Evolutionary conservation across 2,888 invertebrate species (phyloP).

Genomic region (Pandemis corylana): DNA sequence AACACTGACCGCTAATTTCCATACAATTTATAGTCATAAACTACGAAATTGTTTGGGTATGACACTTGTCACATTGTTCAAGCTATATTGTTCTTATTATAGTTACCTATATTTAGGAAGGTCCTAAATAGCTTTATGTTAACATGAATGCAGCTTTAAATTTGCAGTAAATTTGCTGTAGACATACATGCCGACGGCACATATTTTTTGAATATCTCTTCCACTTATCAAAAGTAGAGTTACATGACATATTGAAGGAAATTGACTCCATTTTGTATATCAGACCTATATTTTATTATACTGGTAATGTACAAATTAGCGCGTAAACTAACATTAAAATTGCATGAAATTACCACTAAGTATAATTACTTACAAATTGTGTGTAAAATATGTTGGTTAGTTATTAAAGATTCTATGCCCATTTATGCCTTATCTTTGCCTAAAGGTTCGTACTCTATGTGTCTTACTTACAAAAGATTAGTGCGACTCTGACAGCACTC

Average conservation of each 20-base stretch:
- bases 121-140: background rate
- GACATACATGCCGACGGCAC: no score
- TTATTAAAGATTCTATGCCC: conserved; percentile 27
- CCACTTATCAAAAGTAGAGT: background rate
- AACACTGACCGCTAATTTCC: no score
- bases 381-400: conserved; percentile 15
- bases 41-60: background rate
- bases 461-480: background rate
- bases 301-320: conserved; percentile 35
- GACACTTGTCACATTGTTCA: background rate
- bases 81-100: background rate
- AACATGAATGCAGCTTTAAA: background rate
- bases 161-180: background rate
- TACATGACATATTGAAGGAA: background rate
- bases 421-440: conserved; percentile 6
- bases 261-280: background rate
- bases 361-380: background rate
- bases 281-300: background rate
- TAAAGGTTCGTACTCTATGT: background rate
- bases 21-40: no score
- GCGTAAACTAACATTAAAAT: conserved; percentile 18
- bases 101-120: background rate
- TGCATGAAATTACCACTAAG: conserved; percentile 16
- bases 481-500: background rate
- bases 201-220: background rate